A percentile compares a stretch with the other conserved stretches of the same genome.
Conservation (phyloP, 2,113 vertebrate species). For the Capreolus pygargus region DNA sequence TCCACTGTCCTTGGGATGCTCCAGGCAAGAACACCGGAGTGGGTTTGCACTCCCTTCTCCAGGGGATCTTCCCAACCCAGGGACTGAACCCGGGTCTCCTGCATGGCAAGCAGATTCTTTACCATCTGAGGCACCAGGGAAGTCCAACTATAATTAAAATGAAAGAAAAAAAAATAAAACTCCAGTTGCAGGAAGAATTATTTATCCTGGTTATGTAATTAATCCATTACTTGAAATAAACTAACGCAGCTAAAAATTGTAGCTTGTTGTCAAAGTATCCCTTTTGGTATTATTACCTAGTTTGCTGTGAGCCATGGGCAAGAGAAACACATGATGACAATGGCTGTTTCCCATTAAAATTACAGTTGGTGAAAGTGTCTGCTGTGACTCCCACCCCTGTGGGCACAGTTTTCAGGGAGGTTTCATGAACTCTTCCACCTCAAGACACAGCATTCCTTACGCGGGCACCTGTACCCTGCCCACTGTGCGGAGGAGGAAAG, state of each 20-base stretch:
- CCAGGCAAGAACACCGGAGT: not conserved
- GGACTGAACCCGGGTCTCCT: not conserved
- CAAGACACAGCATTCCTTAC: rapidly evolving
- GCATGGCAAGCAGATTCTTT: not conserved
- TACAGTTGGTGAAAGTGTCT: no score
- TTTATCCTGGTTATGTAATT: not conserved
- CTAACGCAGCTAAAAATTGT: not conserved
- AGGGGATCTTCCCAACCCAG: not conserved
- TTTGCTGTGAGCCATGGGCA: not conserved
- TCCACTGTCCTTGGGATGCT: not conserved
- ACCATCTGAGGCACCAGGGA: not conserved
- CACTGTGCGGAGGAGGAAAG: not conserved
- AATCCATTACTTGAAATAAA: not conserved
- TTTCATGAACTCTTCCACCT: no score
- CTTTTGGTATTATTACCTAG: not conserved
- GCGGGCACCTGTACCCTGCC: not conserved
- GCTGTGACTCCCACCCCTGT: rapidly evolving
- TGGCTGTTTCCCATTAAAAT: not conserved
- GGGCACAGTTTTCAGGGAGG: not conserved
- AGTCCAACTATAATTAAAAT: not conserved
- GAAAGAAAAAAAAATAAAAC: not conserved
- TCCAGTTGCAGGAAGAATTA: not conserved
- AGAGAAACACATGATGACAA: not conserved
- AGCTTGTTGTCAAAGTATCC: not conserved
- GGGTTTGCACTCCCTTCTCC: not conserved